Conservation (phyloP, 2,113 vertebrate species). For the Telmatochromis sp. region DNA sequence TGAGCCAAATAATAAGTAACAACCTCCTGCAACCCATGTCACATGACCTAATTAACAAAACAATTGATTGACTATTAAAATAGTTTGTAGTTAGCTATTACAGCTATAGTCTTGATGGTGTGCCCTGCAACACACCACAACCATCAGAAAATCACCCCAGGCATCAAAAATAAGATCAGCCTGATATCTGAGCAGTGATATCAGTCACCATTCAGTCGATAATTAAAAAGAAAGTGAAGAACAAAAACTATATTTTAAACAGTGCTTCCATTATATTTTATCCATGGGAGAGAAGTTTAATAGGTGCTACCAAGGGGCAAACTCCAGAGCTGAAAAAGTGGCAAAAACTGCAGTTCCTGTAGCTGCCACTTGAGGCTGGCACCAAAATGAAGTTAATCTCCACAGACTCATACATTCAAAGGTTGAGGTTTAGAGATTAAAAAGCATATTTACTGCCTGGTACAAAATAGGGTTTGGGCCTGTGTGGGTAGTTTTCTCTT, state of each 20-base stretch:
- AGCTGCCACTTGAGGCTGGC: background rate
- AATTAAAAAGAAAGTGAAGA: background rate
- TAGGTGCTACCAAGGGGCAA: background rate
- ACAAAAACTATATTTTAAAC: background rate
- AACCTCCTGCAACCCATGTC: background rate
- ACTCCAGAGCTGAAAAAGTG: background rate
- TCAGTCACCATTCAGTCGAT: background rate
- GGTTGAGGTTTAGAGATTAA: background rate
- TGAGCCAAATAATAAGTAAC: background rate
- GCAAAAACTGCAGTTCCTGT: background rate
- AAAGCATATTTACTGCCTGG: background rate
- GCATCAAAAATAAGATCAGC: background rate
- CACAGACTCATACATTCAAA: rapidly evolving
- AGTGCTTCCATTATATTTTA: background rate
- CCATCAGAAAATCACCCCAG: background rate
- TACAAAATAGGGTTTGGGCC: background rate
- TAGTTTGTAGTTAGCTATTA: background rate
- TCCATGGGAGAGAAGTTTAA: background rate
- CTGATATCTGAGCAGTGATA: background rate
- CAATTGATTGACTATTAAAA: background rate
- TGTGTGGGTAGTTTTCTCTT: background rate
- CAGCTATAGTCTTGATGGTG: background rate
- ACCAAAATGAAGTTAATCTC: background rate
- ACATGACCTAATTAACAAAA: background rate
- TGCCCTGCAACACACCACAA: background rate